Conservation (phyloP, 2,888 invertebrate genomes). For the Oasisia sp. region DNA sequence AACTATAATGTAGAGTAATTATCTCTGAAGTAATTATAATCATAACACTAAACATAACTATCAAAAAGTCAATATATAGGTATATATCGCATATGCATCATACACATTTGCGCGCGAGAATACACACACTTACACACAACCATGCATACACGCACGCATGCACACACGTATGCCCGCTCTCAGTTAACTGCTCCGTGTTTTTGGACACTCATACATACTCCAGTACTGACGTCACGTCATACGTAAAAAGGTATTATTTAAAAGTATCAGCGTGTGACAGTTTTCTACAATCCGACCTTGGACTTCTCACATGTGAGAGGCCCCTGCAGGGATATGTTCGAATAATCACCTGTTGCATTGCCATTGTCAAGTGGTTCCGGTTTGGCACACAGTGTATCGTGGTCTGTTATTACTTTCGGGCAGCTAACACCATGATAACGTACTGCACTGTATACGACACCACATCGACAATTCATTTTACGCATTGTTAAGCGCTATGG, state of each 20-base stretch:
- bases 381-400: neutral
- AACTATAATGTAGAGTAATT: neutral
- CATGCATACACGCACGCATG: no score
- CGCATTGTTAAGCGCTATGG: neutral
- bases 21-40: neutral
- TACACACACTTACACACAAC: no score
- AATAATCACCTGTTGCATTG: neutral
- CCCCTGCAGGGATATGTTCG: neutral
- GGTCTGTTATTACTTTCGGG: neutral
- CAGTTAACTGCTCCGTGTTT: neutral
- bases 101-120: no score
- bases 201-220: neutral
- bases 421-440: neutral
- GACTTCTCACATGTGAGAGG: neutral
- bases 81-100: no score
- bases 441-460: neutral
- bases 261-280: neutral
- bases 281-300: neutral
- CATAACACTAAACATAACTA: neutral
- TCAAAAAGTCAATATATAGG: no score
- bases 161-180: no score
- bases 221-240: neutral
- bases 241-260: neutral
- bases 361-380: neutral
- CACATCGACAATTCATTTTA: neutral